Conservation (phyloP, 2,888 invertebrate genomes). For the Cryptocephalus primarius region DNA sequence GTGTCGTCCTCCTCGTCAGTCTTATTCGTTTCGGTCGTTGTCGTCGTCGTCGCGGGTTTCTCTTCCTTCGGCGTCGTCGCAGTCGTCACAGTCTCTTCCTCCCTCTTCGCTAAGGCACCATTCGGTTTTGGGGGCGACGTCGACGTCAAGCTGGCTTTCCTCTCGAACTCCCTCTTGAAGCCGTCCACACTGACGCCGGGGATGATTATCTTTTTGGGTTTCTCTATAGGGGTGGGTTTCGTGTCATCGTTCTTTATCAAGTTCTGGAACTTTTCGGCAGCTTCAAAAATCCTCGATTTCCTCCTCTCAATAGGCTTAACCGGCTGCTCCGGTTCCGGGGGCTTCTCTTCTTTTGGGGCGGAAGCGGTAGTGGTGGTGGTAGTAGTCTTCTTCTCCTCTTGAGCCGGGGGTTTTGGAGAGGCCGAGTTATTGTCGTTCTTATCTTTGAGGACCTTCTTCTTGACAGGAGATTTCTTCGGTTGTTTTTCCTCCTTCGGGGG, state of each 20-base stretch:
- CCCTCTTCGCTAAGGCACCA: conserved; percentile 21
- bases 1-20: conserved; percentile 36
- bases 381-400: conserved; percentile 16
- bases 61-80: background rate
- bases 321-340: conserved; percentile 24
- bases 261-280: conserved; percentile 58
- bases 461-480: conserved; percentile 23
- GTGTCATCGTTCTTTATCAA: conserved; percentile 33
- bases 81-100: conserved; percentile 6
- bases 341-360: conserved; percentile 12
- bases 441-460: conserved; percentile 29
- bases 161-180: conserved; percentile 77
- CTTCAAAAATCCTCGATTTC: conserved; percentile 57
- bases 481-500: conserved; percentile 15
- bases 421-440: conserved; percentile 28
- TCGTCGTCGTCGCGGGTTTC: conserved; percentile 7
- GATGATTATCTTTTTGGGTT: conserved; percentile 72
- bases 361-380: too few relatives aligned
- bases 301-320: conserved; percentile 46
- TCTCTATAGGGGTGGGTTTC: conserved; percentile 32
- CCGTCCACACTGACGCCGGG: conserved; percentile 74
- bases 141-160: conserved; percentile 55
- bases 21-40: conserved; percentile 10
- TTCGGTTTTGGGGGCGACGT: conserved; percentile 29
- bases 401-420: conserved; percentile 13